These are phyloP conservation scores for Nothocercus nigrocapillus DNA, from an alignment of 2,113 vertebrate genomes.

Conservation along the genomic window DNA sequence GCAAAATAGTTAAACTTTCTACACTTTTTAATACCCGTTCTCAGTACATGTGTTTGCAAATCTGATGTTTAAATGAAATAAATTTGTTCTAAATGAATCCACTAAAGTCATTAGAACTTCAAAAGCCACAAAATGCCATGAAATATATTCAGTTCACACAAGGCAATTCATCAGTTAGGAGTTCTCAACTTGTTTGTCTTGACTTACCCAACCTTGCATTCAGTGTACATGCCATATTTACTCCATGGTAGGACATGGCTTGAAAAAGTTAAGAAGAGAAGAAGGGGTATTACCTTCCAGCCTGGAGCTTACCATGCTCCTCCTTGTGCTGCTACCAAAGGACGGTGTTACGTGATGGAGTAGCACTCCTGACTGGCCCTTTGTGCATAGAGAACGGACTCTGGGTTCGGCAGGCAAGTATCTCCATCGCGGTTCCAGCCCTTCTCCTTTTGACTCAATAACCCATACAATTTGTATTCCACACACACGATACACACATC, in stretches of 20 bases:
- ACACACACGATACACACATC: not conserved
- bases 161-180: not conserved
- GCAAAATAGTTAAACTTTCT: not conserved
- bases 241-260: not conserved
- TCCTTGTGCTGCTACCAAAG: not conserved
- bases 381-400: not conserved
- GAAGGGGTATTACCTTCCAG: not conserved
- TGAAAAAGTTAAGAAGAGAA: not conserved
- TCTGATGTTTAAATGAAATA: not conserved
- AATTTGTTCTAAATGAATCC: not conserved
- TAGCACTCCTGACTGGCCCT: not conserved
- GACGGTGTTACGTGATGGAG: not conserved
- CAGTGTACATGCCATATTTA: accelerated
- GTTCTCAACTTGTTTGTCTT: not conserved
- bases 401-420: not conserved
- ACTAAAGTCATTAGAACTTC: not conserved
- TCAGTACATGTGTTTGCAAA: not conserved
- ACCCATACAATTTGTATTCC: not conserved
- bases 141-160: not conserved
- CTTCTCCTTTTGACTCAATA: not conserved
- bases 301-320: not conserved
- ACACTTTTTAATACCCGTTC: not conserved
- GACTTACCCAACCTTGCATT: not conserved
- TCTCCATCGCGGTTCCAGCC: not conserved
- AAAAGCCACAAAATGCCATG: not conserved